Evolutionary conservation across 2,888 invertebrate species (phyloP).

Genomic region (Cosmia pyralina): DNA sequence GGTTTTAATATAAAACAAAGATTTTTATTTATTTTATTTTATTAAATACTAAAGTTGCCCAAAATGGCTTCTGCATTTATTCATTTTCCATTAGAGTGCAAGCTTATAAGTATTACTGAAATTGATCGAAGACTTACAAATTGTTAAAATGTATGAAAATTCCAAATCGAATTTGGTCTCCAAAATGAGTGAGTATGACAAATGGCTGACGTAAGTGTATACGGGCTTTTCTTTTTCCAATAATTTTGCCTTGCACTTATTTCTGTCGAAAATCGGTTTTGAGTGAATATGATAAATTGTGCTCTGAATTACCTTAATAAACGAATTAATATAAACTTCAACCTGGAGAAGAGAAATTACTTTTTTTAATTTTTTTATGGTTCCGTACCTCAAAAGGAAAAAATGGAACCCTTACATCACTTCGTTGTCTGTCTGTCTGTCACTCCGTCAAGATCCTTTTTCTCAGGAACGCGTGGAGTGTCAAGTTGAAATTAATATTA

Average conservation of each 20-base stretch:
- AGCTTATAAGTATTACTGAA: slow-evolving; percentile 16
- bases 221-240: slow-evolving; percentile 3
- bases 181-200: slow-evolving; percentile 39
- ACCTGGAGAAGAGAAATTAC: too few species aligned
- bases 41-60: neutral
- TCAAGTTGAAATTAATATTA: too few species aligned
- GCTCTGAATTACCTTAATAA: neutral
- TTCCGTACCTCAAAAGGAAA: too few species aligned
- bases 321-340: neutral
- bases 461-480: too few species aligned
- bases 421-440: too few species aligned
- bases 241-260: neutral
- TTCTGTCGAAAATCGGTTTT: neutral
- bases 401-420: too few species aligned
- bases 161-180: slow-evolving; percentile 23
- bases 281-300: neutral
- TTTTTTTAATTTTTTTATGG: too few species aligned
- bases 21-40: too few species aligned
- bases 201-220: slow-evolving; percentile 6
- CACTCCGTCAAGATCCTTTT: too few species aligned
- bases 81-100: slow-evolving; percentile 24
- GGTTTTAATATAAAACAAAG: too few species aligned
- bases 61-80: slow-evolving; percentile 16
- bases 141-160: slow-evolving; percentile 23
- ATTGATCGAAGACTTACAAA: slow-evolving; percentile 29